These are phyloP conservation scores for Aleiodes sp. DNA, from an alignment of 1,140 invertebrate species.

Conservation along the genomic window DNA sequence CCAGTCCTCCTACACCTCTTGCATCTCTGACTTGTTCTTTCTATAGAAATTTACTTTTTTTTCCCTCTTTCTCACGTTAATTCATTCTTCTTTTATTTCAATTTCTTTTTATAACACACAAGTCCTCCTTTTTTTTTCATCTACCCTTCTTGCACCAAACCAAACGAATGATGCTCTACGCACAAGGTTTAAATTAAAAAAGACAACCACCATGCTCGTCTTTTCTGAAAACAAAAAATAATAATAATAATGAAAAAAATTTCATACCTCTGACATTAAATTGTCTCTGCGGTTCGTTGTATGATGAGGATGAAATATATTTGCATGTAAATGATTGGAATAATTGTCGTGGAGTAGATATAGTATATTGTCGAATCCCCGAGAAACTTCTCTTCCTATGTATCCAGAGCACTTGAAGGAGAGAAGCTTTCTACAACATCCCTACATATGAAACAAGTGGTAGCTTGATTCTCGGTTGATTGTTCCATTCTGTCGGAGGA, in stretches of 20 bases:
- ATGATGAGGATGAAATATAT: constrained; percentile 36
- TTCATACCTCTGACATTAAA: background rate
- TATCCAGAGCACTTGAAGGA: constrained; percentile 51
- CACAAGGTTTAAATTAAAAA: background rate
- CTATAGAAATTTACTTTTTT: constrained; percentile 59
- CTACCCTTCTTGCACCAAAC: background rate
- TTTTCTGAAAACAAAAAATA: background rate
- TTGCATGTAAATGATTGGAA: constrained; percentile 63
- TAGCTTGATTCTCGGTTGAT: constrained; percentile 66
- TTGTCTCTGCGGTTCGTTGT: background rate
- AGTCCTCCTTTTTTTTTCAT: background rate
- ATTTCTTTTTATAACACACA: constrained; percentile 30
- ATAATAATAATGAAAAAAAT: background rate
- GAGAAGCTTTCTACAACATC: constrained; percentile 47
- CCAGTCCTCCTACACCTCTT: constrained; percentile 33
- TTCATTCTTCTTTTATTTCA: constrained; percentile 19
- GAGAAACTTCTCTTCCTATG: background rate
- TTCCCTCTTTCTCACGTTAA: constrained; percentile 38
- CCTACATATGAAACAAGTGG: constrained; percentile 62
- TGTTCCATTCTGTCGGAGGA: constrained; percentile 64
- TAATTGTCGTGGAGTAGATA: constrained; percentile 53
- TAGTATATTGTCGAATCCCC: background rate
- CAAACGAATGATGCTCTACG: background rate
- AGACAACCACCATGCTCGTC: background rate
- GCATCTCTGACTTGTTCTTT: constrained; percentile 45